phyloP scores from a whole-genome alignment of 1,140 invertebrate species.

The Drosophila simulans region DNA sequence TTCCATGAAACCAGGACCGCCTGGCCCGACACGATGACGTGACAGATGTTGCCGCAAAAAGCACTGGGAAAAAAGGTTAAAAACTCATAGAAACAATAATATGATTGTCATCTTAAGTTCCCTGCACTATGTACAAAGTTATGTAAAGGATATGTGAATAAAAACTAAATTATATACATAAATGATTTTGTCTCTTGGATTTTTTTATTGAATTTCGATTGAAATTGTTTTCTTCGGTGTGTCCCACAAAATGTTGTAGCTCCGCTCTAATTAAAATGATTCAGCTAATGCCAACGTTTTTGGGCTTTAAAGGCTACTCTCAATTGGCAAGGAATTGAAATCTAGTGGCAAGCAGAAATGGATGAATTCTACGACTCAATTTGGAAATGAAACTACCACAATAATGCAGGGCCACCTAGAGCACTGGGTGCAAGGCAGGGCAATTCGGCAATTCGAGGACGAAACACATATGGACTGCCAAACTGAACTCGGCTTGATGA shows the following conservation, averaged over 20 bases:
- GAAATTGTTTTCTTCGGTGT: neutral
- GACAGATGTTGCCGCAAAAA: slow-evolving; percentile 23
- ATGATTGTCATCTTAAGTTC: too few species aligned
- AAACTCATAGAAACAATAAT: too few species aligned
- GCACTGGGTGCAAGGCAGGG: neutral
- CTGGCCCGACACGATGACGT: slow-evolving; percentile 33
- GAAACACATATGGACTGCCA: slow-evolving; percentile 20
- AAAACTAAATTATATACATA: too few species aligned
- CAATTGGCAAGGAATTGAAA: slow-evolving; percentile 10
- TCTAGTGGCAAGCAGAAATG: slow-evolving; percentile 10
- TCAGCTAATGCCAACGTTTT: slow-evolving; percentile 24
- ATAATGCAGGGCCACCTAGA: slow-evolving; percentile 30
- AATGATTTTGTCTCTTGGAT: too few species aligned
- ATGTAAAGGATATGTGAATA: too few species aligned
- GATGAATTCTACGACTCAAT: slow-evolving; percentile 13
- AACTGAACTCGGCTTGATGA: slow-evolving; percentile 33
- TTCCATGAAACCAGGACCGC: slow-evolving; percentile 25
- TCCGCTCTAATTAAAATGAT: slow-evolving; percentile 28
- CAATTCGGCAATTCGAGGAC: neutral
- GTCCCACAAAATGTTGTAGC: neutral
- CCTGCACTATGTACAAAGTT: too few species aligned
- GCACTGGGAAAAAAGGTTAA: neutral
- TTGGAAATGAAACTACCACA: slow-evolving; percentile 58
- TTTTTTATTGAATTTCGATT: too few species aligned
- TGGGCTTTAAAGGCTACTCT: slow-evolving; percentile 2